Percentiles rank a stretch among this genome's conserved stretches.
Evolutionary conservation across 1,140 invertebrate species (phyloP).

Genomic region (Portunus trituberculatus): DNA sequence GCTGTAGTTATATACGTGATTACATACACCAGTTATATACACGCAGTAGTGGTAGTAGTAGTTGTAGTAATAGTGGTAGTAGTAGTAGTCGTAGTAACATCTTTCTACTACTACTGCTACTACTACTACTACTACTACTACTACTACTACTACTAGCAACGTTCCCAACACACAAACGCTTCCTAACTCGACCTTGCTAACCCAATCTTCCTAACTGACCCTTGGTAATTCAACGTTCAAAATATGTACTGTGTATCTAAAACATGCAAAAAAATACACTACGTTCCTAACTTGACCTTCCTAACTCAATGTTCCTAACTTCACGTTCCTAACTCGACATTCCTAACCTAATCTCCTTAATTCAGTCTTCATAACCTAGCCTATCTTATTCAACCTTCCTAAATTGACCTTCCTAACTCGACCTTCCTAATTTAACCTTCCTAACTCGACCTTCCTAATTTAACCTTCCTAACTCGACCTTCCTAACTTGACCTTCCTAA

Average conservation of each 20-base stretch:
- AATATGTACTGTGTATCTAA: not conserved
- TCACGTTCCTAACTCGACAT: too few relatives aligned
- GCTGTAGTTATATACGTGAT: too few relatives aligned
- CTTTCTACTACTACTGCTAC: constrained; percentile 6
- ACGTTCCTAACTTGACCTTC: not conserved
- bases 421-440: not conserved
- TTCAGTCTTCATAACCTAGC: not conserved
- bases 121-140: constrained; percentile 23
- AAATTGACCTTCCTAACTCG: not conserved
- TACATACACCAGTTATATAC: too few relatives aligned
- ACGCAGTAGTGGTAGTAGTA: too few relatives aligned
- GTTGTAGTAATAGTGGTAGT: too few relatives aligned
- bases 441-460: constrained; percentile 79
- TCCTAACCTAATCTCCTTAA: not conserved
- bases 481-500: not conserved
- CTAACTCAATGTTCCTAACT: too few relatives aligned
- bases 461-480: not conserved
- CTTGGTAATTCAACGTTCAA: not conserved
- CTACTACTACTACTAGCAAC: not conserved
- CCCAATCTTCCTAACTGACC: not conserved
- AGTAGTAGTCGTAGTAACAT: too few relatives aligned
- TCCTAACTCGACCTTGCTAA: not conserved
- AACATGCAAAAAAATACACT: not conserved
- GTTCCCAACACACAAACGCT: not conserved
- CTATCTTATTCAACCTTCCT: not conserved